A percentile compares a stretch with the other conserved stretches of the same genome.
phyloP scores from a whole-genome alignment of 1,140 invertebrate species.

The Cyphomyrmex costatus region DNA sequence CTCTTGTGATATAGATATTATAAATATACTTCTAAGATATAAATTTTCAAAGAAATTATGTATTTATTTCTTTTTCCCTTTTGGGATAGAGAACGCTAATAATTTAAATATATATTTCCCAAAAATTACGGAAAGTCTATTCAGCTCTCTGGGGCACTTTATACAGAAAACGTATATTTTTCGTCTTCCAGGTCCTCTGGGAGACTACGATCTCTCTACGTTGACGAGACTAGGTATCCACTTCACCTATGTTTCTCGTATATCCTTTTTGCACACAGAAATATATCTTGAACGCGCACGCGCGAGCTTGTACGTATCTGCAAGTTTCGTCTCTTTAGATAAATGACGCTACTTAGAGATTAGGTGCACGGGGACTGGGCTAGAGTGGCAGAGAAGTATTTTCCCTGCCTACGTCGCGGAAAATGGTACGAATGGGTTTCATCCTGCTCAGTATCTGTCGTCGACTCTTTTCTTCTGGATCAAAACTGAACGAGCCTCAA shows the following conservation, averaged over 20 bases:
- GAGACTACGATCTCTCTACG: conserved; percentile 73
- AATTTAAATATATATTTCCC: conserved; percentile 24
- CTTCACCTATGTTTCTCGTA: conserved; percentile 72
- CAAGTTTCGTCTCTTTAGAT: conserved; percentile 74
- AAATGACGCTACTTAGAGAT: conserved; percentile 81
- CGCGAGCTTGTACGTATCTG: conserved; percentile 55
- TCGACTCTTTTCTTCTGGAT: conserved; percentile 44
- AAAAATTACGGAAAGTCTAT: conserved; percentile 53
- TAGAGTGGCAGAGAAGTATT: conserved; percentile 72
- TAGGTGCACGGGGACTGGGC: conserved; percentile 72
- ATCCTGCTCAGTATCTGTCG: conserved; percentile 54
- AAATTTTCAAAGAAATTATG: background rate
- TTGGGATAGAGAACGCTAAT: conserved; percentile 1
- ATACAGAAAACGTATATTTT: conserved; percentile 68
- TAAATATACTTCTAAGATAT: background rate
- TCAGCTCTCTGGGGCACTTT: conserved; percentile 40
- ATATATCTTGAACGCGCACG: conserved; percentile 19
- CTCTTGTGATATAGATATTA: background rate
- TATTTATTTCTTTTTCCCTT: background rate
- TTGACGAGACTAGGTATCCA: conserved; percentile 73
- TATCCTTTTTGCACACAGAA: conserved; percentile 44
- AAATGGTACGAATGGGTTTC: conserved; percentile 64
- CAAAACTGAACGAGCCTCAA: conserved; percentile 16
- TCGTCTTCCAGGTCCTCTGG: conserved; percentile 68
- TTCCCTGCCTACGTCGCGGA: conserved; percentile 66